Evolutionary conservation across 2,113 vertebrate species (phyloP), one percentile per base, ranked within the genome.

Genomic region (Sphaerodactylus townsendi): DNA sequence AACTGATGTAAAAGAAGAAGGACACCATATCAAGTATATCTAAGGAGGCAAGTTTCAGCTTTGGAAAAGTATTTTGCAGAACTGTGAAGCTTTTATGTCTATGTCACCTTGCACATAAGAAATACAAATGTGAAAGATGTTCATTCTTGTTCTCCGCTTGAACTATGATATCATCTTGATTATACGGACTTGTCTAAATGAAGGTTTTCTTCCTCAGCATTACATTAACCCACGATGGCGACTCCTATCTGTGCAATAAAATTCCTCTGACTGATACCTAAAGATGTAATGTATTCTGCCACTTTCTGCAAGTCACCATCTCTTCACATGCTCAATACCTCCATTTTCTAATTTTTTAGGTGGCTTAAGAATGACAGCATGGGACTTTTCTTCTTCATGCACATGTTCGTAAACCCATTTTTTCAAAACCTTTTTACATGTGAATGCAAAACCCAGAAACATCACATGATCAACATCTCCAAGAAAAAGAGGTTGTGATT

Each of bases 61-160:
- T 77, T 50, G 68, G 30, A 75, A n/a, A 1, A 2, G 23, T 3
- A 76, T 77, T 13, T 76, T 66, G 83, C 37, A 82, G 17, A 79
- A 53, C 15, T 78, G 2, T 50, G 59, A 86, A 23, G 64, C 35
- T 65, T 69, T 87, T 77, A 85, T 28, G 9, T 71, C 21, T 35
- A 85, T 28, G 9, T 71, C 21, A 37, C 10, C 3, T 9, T 35
- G 30, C 48, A 86, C 28, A n/a, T 17, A n/a, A n/a, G 25, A 46
- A 90, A 90, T 89, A 79, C 39, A 14, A 10, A 79, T 82, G 88
- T n/a, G 33, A 79, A 72, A 2, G 10, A 10, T 37, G 28, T 53
- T 69, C 46, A 53, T 35, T 33, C 25, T 59, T 70, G 33, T 25
- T 81, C 17, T 25, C 59, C 10, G 59, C 6, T 62, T 28, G 25